These are phyloP conservation scores for Onychomys arenicola DNA, from an alignment of 2,797 vertebrate genomes.

Conservation along the genomic window DNA sequence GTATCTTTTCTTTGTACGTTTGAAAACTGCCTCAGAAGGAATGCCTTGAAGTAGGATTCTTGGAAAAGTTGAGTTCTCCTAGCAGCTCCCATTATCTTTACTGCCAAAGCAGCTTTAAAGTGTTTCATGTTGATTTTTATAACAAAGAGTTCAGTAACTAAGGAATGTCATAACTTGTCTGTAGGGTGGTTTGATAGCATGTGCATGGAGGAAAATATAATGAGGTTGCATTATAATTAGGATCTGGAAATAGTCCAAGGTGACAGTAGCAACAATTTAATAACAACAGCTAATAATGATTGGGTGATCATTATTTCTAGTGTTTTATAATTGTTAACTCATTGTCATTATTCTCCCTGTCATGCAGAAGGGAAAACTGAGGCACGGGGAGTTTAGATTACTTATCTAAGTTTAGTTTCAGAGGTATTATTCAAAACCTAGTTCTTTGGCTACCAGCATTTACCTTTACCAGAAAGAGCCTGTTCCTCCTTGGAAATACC, in stretches of 20 bases:
- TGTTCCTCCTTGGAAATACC: neutral
- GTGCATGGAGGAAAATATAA: neutral
- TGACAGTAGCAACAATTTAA: neutral
- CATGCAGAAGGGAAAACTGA: conserved; percentile 32
- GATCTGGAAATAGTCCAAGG: neutral
- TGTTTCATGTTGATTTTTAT: conserved; percentile 15
- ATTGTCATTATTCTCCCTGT: neutral
- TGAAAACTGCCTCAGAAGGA: conserved; percentile 21
- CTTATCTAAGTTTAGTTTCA: neutral
- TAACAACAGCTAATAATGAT: neutral
- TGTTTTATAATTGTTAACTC: conserved; percentile 12
- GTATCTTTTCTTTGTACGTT: neutral
- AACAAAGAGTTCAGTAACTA: neutral
- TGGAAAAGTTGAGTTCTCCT: conserved; percentile 27
- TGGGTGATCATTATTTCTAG: neutral
- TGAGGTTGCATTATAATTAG: neutral
- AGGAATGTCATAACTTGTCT: conserved; percentile 18
- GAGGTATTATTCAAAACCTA: conserved; percentile 13
- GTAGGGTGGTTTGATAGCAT: neutral
- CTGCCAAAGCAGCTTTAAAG: neutral
- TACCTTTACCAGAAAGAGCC: neutral
- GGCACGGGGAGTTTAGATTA: neutral
- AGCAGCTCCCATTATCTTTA: neutral
- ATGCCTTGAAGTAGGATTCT: conserved; percentile 18
- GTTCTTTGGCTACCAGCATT: neutral